Conservation (phyloP, 2,113 vertebrate species). For the Onychostoma macrolepis region DNA sequence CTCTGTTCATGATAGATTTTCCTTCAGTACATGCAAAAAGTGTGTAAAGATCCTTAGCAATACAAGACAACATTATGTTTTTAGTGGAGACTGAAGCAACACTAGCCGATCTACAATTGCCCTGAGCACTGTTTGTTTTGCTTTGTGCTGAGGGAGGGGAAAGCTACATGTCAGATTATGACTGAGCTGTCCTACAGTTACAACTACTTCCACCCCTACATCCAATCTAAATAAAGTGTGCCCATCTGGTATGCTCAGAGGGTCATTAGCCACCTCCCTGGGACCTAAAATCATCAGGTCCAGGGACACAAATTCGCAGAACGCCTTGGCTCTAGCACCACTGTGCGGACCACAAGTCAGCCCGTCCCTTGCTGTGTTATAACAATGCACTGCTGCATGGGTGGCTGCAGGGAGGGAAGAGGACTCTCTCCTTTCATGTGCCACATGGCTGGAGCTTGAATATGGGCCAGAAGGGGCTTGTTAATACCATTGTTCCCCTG, state of each 20-base stretch:
- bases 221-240: conserved; percentile 83
- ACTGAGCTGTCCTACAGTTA: conserved; percentile 37
- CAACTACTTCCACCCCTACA: conserved; percentile 65
- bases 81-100: neutral
- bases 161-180: conserved; percentile 31
- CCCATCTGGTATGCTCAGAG: conserved; percentile 81
- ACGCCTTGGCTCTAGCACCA: conserved; percentile 77
- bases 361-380: conserved; percentile 79
- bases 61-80: neutral
- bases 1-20: neutral
- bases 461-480: conserved; percentile 82
- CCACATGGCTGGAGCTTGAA: conserved; percentile 85
- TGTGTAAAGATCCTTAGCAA: neutral
- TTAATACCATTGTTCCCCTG: conserved; percentile 81
- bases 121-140: conserved; percentile 35
- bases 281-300: conserved; percentile 40
- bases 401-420: conserved; percentile 61
- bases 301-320: conserved; percentile 80
- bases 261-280: conserved; percentile 64
- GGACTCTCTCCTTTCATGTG: conserved; percentile 80
- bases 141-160: conserved; percentile 14
- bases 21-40: neutral
- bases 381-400: conserved; percentile 83
- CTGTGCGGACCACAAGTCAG: conserved; percentile 84
- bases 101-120: neutral